Conservation (phyloP, 2,797 vertebrate genomes). For the Liasis olivaceus region DNA sequence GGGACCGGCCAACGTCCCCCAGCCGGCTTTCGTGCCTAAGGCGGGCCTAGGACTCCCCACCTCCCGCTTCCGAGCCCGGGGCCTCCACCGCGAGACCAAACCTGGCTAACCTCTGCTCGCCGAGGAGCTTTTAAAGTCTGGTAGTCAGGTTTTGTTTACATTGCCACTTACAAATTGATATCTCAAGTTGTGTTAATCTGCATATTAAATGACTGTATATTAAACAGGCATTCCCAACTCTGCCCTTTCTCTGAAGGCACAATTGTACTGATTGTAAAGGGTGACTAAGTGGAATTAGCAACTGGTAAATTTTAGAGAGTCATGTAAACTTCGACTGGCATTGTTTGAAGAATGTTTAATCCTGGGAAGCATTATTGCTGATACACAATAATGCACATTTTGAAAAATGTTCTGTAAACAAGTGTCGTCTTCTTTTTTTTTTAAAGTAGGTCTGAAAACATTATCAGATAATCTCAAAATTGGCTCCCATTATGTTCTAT, state of each 20-base stretch:
- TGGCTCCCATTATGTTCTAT: slow-evolving; percentile 57
- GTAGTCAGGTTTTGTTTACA: background rate
- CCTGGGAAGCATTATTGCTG: background rate
- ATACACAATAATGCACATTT: fast-evolving
- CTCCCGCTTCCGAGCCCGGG: too few species aligned
- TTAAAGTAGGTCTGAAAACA: background rate
- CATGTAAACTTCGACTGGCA: background rate
- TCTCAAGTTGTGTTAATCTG: background rate
- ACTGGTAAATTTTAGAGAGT: background rate
- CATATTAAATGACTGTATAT: background rate
- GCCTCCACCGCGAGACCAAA: too few species aligned
- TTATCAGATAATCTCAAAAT: slow-evolving; percentile 11
- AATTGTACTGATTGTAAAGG: background rate
- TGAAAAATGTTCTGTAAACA: slow-evolving; percentile 25
- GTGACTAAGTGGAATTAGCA: background rate
- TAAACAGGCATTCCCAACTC: background rate
- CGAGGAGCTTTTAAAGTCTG: background rate
- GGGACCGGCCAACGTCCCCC: too few species aligned
- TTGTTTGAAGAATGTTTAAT: too few species aligned
- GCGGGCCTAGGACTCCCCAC: too few species aligned
- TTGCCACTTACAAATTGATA: background rate
- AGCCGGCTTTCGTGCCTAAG: too few species aligned
- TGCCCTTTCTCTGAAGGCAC: background rate
- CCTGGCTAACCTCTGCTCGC: background rate
- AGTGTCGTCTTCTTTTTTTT: slow-evolving; percentile 5